Percentiles rank a stretch among this genome's conserved stretches.
Evolutionary conservation across 2,888 invertebrate genomes (phyloP).

Genomic region (Trachelus stipa): DNA sequence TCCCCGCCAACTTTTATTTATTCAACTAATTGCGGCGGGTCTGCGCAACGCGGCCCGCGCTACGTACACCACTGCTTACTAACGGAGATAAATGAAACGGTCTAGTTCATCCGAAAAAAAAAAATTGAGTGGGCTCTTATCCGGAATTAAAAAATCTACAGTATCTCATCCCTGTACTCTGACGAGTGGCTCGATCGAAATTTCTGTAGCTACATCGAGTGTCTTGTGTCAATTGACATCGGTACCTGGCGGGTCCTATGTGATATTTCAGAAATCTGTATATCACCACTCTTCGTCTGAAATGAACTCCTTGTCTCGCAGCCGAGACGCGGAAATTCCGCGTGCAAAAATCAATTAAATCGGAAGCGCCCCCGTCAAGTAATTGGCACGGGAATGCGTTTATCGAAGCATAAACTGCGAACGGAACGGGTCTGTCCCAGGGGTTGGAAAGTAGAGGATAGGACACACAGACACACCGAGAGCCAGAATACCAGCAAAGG

Average conservation of each 20-base stretch:
- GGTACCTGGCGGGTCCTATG: neutral
- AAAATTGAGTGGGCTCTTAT: neutral
- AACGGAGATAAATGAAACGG: slow-evolving; percentile 10
- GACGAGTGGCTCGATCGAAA: neutral
- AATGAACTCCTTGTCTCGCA: neutral
- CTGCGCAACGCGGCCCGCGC: slow-evolving; percentile 12
- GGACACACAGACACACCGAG: slow-evolving; percentile 17
- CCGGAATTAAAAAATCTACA: neutral
- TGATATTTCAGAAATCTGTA: neutral
- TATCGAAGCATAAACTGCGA: slow-evolving; percentile 58
- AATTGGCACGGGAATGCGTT: slow-evolving; percentile 62
- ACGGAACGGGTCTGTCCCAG: slow-evolving; percentile 41
- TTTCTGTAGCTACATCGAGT: neutral
- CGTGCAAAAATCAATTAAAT: slow-evolving; percentile 61
- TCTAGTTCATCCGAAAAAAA: neutral
- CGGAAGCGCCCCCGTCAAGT: slow-evolving; percentile 49
- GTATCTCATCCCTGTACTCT: neutral
- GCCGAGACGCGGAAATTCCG: neutral
- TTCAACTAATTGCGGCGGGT: slow-evolving; percentile 51
- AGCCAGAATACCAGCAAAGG: slow-evolving; percentile 15
- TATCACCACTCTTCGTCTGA: neutral
- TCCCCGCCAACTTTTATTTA: slow-evolving; percentile 48
- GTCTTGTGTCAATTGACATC: neutral
- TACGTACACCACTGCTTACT: neutral
- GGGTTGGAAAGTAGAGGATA: slow-evolving; percentile 35